phyloP scores from a whole-genome alignment of 2,888 invertebrate species.

The Entomobrya proxima region DNA sequence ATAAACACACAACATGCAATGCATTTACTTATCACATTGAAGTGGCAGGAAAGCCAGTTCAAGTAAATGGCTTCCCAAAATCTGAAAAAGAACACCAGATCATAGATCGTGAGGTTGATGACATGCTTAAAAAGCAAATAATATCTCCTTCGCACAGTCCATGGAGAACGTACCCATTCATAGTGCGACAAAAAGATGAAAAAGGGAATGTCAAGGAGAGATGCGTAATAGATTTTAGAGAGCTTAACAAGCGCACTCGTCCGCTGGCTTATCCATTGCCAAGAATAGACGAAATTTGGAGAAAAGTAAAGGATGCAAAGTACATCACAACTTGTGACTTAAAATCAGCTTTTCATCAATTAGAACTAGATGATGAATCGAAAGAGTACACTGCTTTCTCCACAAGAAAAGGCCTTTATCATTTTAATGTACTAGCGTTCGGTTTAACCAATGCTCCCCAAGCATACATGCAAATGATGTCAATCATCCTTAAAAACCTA shows the following conservation, averaged over 20 bases:
- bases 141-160: neutral
- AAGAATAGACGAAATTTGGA: conserved; percentile 71
- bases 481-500: neutral
- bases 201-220: conserved; percentile 1
- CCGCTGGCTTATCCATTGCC: conserved; percentile 70
- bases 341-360: conserved; percentile 76
- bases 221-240: conserved; percentile 72
- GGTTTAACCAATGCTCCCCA: conserved; percentile 75
- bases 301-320: conserved; percentile 74
- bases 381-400: conserved; percentile 75
- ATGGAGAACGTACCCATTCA: neutral
- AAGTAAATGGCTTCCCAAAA: conserved; percentile 7
- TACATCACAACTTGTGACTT: conserved; percentile 76
- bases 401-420: conserved; percentile 74
- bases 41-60: neutral
- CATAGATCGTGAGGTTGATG: neutral
- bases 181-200: neutral
- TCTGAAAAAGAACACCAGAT: conserved; percentile 26
- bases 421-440: conserved; percentile 69
- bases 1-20: neutral
- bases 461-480: conserved; percentile 75
- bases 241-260: conserved; percentile 72
- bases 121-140: neutral
- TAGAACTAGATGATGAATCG: conserved; percentile 72
- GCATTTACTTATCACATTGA: conserved; percentile 21